Evolutionary conservation across 2,113 vertebrate species (phyloP), one percentile per base, ranked within the genome.

Genomic region (Tylochromis polylepis): DNA sequence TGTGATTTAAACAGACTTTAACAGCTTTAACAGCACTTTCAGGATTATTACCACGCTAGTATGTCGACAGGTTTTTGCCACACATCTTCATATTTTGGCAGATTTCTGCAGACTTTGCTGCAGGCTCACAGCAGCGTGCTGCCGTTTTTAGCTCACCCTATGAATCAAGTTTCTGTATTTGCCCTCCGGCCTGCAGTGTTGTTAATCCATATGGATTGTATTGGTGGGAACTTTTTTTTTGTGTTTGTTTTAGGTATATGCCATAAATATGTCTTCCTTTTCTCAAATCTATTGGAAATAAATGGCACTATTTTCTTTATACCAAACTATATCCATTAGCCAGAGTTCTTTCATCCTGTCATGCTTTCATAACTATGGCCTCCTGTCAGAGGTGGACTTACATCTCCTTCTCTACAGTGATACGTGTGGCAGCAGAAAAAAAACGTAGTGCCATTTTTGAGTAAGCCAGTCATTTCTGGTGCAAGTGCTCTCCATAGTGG

Each of bases 391-490:
- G 20, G 31, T 3, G 11, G 60, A 60, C 15, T 29, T 59, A 29
- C 1, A 16, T 16, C 27, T 60, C 27, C 8, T 5, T 16, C 15
- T 5, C 18, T 38, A 9, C 60, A n/a, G 5, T n/a, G 31, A 65
- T 36, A 65, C 34, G 14, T 14, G 9, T 60, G 27, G 24, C 31
- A 36, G 18, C 20, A 18, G 0, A 2, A 59, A n/a, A 8, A 0
- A 65, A n/a, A 8, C 0, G 12, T 8, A 65, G 20, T 34, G n/a
- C 18, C 2, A 7, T 16, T 60, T 60, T 60, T 65, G 34, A 38
- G 18, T 6, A n/a, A 38, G 2, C 2, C 9, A 8, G 18, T 65
- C 18, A 8, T 65, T 16, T 18, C 4, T 18, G 58, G 27, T 60
- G 58, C 58, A 18, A 18, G 58, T 60, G 57, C 27, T 31, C 8